Conservation (phyloP, 2,113 vertebrate genomes). For the Argyrosomus japonicus region DNA sequence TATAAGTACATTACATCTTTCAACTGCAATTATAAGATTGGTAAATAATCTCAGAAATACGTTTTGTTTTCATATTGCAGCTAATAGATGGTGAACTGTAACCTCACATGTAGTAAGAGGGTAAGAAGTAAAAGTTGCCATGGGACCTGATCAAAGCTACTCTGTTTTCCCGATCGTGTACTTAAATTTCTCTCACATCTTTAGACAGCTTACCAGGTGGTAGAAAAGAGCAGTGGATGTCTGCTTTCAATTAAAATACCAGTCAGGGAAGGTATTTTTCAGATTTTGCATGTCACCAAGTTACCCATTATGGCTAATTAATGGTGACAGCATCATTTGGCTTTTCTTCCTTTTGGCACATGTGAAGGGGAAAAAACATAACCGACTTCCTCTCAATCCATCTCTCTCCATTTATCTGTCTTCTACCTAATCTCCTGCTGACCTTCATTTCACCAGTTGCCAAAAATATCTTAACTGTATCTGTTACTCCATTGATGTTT, state of each 20-base stretch:
- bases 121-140: slow-evolving; percentile 32
- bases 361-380: slow-evolving; percentile 33
- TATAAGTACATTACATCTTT: background rate
- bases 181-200: slow-evolving; percentile 39
- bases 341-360: slow-evolving; percentile 54
- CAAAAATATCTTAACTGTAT: background rate
- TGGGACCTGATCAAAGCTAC: slow-evolving; percentile 63
- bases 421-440: slow-evolving; percentile 32
- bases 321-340: slow-evolving; percentile 53
- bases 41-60: background rate
- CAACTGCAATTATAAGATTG: background rate
- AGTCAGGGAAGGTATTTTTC: slow-evolving; percentile 39
- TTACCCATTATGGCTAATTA: slow-evolving; percentile 35
- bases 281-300: slow-evolving; percentile 40
- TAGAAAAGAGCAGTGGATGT: slow-evolving; percentile 9
- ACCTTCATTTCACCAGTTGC: slow-evolving; percentile 26
- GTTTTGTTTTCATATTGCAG: background rate
- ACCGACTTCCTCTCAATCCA: slow-evolving; percentile 50
- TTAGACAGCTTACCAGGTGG: slow-evolving; percentile 31
- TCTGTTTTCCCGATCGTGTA: slow-evolving; percentile 40
- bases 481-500: slow-evolving; percentile 29
- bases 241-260: slow-evolving; percentile 72
- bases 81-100: slow-evolving; percentile 27
- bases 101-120: slow-evolving; percentile 8
- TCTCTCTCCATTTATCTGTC: slow-evolving; percentile 44